Evolutionary conservation across 1,140 invertebrate species (phyloP).

Genomic region (Cryptotermes secundus): DNA sequence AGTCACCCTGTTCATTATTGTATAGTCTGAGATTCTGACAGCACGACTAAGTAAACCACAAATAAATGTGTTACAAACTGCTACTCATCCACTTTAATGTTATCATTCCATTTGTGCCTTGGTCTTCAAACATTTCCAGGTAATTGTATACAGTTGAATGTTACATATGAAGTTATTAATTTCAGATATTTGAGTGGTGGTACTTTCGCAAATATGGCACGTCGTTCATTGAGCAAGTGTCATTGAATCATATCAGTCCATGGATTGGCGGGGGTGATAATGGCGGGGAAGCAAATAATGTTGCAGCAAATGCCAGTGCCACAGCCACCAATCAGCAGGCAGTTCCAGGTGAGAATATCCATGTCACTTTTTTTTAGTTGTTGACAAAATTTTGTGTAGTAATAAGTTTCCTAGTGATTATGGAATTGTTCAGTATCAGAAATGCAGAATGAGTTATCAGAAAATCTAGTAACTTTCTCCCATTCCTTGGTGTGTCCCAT

Average conservation of each 20-base stretch:
- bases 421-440: neutral
- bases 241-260: slow-evolving; percentile 89
- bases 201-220: slow-evolving; percentile 99
- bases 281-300: slow-evolving; percentile 43
- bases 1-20: too few relatives aligned
- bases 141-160: neutral
- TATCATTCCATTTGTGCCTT: too few relatives aligned
- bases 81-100: too few relatives aligned
- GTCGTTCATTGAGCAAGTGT: slow-evolving; percentile 96
- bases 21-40: too few relatives aligned
- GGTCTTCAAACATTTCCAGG: too few relatives aligned
- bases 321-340: slow-evolving; percentile 44
- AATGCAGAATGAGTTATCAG: neutral
- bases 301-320: slow-evolving; percentile 39
- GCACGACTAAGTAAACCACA: too few relatives aligned
- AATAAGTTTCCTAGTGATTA: neutral
- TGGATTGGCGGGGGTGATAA: slow-evolving; percentile 83
- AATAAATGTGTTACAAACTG: too few relatives aligned
- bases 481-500: too few relatives aligned
- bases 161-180: neutral
- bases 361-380: neutral
- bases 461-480: too few relatives aligned
- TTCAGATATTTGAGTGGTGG: slow-evolving; percentile 98
- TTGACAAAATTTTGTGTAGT: neutral
- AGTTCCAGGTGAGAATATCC: slow-evolving; percentile 45